Evolutionary conservation across 2,113 vertebrate species (phyloP).

Genomic region (Ciconia stormi): DNA sequence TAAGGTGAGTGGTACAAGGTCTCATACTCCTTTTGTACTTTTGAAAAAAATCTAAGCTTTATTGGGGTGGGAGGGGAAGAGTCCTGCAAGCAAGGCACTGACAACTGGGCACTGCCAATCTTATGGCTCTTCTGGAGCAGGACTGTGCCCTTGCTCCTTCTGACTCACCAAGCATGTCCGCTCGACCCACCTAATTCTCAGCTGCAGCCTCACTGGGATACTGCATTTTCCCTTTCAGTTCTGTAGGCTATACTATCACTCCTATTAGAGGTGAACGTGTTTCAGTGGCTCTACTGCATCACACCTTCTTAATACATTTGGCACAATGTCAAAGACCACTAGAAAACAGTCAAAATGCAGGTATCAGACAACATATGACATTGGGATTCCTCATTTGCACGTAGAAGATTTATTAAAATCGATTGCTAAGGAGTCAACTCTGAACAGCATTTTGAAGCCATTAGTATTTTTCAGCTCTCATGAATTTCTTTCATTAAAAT

Average conservation of each 20-base stretch:
- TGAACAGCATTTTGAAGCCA: not conserved
- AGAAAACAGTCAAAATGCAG: not conserved
- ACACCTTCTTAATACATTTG: not conserved
- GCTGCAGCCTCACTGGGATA: not conserved
- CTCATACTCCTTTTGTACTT: not conserved
- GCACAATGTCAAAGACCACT: not conserved
- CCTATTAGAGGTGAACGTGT: not conserved
- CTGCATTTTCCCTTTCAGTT: not conserved
- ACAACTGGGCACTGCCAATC: not conserved
- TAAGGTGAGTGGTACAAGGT: not conserved
- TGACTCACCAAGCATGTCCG: not conserved
- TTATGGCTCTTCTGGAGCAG: not conserved
- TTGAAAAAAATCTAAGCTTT: not conserved
- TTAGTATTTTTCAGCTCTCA: not conserved
- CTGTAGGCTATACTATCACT: not conserved
- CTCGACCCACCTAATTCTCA: not conserved
- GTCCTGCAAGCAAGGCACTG: not conserved
- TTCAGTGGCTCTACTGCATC: not conserved
- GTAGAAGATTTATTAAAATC: not conserved
- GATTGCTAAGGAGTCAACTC: not conserved
- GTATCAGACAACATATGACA: not conserved
- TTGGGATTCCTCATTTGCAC: not conserved
- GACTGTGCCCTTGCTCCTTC: not conserved
- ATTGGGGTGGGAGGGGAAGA: not conserved
- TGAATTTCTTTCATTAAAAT: not conserved